phyloP scores from a whole-genome alignment of 2,888 invertebrate species.

The Chloroclysta siterata region DNA sequence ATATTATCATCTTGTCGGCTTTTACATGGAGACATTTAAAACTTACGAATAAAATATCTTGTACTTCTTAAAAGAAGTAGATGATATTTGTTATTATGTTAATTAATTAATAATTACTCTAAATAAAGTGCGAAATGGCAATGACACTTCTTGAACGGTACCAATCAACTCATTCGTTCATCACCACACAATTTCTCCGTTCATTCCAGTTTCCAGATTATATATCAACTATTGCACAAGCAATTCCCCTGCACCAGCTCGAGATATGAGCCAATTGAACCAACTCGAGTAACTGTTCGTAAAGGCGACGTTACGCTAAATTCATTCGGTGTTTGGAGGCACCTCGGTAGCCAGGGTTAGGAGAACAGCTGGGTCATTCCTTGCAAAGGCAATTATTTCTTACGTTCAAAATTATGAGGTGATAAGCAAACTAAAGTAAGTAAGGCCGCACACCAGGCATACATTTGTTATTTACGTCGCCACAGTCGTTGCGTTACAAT shows the following conservation, averaged over 20 bases:
- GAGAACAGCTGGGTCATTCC: conserved; percentile 16
- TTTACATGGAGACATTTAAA: too few relatives aligned
- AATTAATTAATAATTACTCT: too few relatives aligned
- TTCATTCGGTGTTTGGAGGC: conserved; percentile 50
- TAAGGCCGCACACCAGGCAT: too few relatives aligned
- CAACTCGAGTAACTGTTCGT: conserved; percentile 52
- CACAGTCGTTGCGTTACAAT: too few relatives aligned
- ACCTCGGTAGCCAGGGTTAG: conserved; percentile 9
- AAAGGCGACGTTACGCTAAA: conserved; percentile 57
- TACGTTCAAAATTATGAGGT: too few relatives aligned
- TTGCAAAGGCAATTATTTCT: not conserved
- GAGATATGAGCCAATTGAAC: conserved; percentile 53
- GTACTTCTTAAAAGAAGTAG: too few relatives aligned
- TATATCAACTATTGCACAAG: conserved; percentile 41
- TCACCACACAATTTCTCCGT: conserved; percentile 12
- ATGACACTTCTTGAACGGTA: not conserved
- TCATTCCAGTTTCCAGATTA: conserved; percentile 27
- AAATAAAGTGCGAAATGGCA: too few relatives aligned
- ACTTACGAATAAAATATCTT: too few relatives aligned
- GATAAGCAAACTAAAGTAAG: too few relatives aligned
- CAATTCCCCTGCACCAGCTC: conserved; percentile 43
- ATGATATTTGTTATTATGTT: too few relatives aligned
- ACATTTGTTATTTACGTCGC: too few relatives aligned
- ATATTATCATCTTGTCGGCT: too few relatives aligned
- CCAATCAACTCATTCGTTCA: conserved; percentile 18